Base-by-base conservation (phyloP, 2,888 invertebrate species). In the Machimus atricapillus region DNA sequence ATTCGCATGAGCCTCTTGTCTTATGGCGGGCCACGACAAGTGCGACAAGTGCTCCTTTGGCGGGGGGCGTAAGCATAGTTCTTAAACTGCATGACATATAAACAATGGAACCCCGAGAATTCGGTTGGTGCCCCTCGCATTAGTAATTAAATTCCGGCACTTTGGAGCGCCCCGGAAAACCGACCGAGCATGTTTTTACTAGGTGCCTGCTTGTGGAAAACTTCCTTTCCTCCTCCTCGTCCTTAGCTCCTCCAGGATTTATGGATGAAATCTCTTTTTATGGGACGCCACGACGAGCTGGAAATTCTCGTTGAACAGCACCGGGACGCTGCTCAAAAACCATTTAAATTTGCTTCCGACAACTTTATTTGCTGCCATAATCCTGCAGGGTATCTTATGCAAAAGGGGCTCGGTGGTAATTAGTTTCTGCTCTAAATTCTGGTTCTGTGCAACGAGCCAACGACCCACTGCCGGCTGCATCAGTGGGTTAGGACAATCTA, bases 231-330 rank as follows among this genome's bases (percentile, higher is more conserved):
- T 82, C 34, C 7, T 34, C 7, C 40, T 40, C n/a, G n/a, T n/a
- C n/a, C n/a, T n/a, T n/a, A n/a, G 3, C 31, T 31, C 66, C 66
- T 8, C 0, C n/a, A 82, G 82, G 40, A 82, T 82, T 82, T 58
- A 82, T 82, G 66, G 82, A 66, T 82, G 82, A 82, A 82, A 82
- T 82, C 82, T 58, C 82, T 82, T 82, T 82, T 82, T 82, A 82
- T 58, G 82, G 82, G 58, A 40, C 31, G 31, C 82, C 56, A 82
- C 66, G 58, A 82, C 56, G 40, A 82, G 58, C 34, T 52, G 27
- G 82, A 40, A 82, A 58, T 40, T 82, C 37, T 82, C 23, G 37
- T 82, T 82, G 58, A 40, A 82, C 34, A 34, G 82, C 27, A 56
- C 52, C 56, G 31, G 58, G 19, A 58, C 34, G 82, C 9, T 82